Evolutionary conservation across 2,797 vertebrate species (phyloP).

Genomic region (Hypotaenidia philippensis): DNA sequence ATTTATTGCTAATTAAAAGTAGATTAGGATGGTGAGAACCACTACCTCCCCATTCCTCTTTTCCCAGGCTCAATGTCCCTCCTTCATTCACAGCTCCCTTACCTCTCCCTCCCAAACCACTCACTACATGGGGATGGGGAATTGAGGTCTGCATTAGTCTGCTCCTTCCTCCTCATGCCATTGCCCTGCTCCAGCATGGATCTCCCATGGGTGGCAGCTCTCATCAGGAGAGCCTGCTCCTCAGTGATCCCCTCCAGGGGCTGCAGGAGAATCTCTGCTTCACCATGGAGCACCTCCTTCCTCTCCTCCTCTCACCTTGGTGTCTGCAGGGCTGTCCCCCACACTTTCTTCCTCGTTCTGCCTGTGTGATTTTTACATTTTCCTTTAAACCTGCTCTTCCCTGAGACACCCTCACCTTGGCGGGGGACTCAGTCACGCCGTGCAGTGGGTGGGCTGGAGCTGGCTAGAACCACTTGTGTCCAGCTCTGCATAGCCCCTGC

Average conservation of each 20-base stretch:
- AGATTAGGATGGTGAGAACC: background rate
- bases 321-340: background rate
- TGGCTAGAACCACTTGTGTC: fast-evolving
- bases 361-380: background rate
- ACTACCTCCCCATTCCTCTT: fast-evolving
- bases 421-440: background rate
- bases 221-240: background rate
- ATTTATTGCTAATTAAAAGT: background rate
- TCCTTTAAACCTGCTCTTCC: background rate
- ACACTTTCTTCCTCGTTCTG: fast-evolving
- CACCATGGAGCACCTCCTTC: background rate
- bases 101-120: background rate
- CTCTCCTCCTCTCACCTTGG: too few species aligned
- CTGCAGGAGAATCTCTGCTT: background rate
- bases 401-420: fast-evolving
- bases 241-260: background rate
- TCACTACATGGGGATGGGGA: background rate
- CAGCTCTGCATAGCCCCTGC: fast-evolving
- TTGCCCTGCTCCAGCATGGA: background rate
- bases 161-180: background rate
- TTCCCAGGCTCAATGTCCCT: background rate
- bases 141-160: background rate
- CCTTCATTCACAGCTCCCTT: background rate
- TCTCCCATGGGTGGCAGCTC: background rate
- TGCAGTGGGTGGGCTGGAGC: fast-evolving